phyloP scores from a whole-genome alignment of 2,797 vertebrate species.

The Pangasius djambal region DNA sequence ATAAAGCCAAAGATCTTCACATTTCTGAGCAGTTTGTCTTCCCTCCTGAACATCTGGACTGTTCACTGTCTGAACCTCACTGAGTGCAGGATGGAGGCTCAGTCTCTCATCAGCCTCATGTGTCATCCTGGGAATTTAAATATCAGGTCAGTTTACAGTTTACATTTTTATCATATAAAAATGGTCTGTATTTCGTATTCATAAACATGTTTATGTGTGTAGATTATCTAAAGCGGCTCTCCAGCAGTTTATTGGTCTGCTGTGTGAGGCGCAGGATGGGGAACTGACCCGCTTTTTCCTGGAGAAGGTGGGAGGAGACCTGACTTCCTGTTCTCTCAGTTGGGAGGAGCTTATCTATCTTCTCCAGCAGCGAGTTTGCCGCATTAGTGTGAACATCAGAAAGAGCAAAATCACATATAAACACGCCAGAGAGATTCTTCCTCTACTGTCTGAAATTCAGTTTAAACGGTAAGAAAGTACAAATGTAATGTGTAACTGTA shows the following conservation, averaged over 20 bases:
- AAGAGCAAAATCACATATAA: slow-evolving; percentile 38
- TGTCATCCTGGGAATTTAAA: slow-evolving; percentile 45
- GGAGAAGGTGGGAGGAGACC: slow-evolving; percentile 57
- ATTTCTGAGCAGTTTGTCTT: slow-evolving; percentile 52
- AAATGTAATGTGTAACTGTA: neutral
- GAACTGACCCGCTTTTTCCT: slow-evolving; percentile 52
- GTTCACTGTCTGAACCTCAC: slow-evolving; percentile 61
- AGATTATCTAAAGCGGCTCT: slow-evolving; percentile 50
- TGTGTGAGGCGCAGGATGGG: slow-evolving; percentile 58
- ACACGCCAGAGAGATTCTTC: slow-evolving; percentile 41
- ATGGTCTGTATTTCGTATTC: neutral
- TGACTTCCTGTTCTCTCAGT: slow-evolving; percentile 59
- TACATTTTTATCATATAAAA: neutral
- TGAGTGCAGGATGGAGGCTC: slow-evolving; percentile 51
- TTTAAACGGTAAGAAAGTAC: slow-evolving; percentile 42
- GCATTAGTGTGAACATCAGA: slow-evolving; percentile 58
- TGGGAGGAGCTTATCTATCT: slow-evolving; percentile 61
- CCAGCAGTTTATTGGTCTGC: slow-evolving; percentile 51
- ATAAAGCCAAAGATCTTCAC: slow-evolving; percentile 25
- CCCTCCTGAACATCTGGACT: slow-evolving; percentile 59
- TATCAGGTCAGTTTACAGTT: slow-evolving; percentile 53
- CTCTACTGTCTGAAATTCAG: slow-evolving; percentile 41
- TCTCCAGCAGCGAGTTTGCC: slow-evolving; percentile 52
- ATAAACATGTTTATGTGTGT: neutral
- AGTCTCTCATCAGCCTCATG: slow-evolving; percentile 53